Percentiles rank a stretch among this genome's conserved stretches.
phyloP scores from a whole-genome alignment of 2,888 invertebrate genomes.

The Leucania comma region DNA sequence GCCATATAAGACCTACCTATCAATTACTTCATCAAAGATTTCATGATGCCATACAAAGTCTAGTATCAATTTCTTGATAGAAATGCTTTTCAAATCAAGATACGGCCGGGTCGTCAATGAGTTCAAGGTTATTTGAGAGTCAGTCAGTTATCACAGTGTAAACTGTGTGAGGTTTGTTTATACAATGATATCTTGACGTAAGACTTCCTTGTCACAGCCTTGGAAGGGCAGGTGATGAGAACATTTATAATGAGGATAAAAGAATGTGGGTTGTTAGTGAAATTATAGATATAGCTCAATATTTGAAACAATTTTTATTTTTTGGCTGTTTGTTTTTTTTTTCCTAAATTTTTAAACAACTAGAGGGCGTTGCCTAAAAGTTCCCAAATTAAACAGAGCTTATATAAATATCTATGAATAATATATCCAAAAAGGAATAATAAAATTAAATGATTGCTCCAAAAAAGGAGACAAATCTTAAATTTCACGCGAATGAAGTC shows the following conservation, averaged over 20 bases:
- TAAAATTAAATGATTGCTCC: no score
- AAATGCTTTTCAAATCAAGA: constrained; percentile 39
- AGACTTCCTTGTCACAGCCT: constrained; percentile 35
- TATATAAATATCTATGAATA: no score
- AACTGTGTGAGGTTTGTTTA: constrained; percentile 53
- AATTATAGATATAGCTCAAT: no score
- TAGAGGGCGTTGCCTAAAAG: no score
- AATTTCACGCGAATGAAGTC: no score
- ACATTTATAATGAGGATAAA: constrained; percentile 6
- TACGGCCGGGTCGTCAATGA: constrained; percentile 32
- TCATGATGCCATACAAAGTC: constrained; percentile 26
- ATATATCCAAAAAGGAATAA: no score
- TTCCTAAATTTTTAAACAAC: no score
- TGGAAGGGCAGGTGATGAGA: constrained; percentile 22
- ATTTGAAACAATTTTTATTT: no score
- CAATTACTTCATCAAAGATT: constrained; percentile 34
- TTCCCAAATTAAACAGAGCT: no score
- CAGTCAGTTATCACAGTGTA: constrained; percentile 44
- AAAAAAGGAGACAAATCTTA: no score
- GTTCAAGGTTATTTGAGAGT: constrained; percentile 59
- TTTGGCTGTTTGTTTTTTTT: no score
- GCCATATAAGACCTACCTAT: constrained; percentile 36
- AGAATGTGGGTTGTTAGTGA: background rate
- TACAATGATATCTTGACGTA: constrained; percentile 18
- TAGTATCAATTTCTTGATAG: constrained; percentile 35